phyloP scores from a whole-genome alignment of 2,797 vertebrate genomes.

The Loris lydekkerianus region DNA sequence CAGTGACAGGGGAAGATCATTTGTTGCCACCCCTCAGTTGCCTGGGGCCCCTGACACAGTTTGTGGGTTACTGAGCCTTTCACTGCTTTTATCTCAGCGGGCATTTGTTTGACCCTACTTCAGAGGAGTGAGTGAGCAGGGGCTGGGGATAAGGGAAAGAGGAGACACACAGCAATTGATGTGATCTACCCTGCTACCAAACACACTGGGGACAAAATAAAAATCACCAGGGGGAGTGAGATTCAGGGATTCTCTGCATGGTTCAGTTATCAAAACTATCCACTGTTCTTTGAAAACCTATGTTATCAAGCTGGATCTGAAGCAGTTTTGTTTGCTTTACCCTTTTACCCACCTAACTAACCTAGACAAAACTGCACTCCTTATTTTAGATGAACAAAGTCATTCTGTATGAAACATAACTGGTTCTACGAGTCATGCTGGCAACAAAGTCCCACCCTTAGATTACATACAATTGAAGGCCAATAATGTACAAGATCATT shows the following conservation, averaged over 20 bases:
- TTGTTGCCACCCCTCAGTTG: background rate
- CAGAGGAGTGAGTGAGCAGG: background rate
- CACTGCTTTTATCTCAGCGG: background rate
- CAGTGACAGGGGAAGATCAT: slow-evolving; percentile 4
- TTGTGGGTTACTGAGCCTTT: background rate
- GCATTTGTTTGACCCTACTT: background rate
- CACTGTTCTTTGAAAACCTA: slow-evolving; percentile 66
- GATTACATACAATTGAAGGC: slow-evolving; percentile 77
- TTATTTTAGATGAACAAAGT: slow-evolving; percentile 78
- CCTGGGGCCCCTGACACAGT: background rate
- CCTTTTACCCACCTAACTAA: slow-evolving; percentile 77
- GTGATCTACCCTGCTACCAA: slow-evolving; percentile 12
- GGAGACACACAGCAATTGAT: background rate
- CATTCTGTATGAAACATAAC: slow-evolving; percentile 73
- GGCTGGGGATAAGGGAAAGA: background rate
- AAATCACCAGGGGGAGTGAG: slow-evolving; percentile 56
- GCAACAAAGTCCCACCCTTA: slow-evolving; percentile 68
- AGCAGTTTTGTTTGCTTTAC: slow-evolving; percentile 76
- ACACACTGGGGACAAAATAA: slow-evolving; percentile 54
- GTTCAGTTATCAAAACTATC: slow-evolving; percentile 63
- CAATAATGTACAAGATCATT: slow-evolving; percentile 72
- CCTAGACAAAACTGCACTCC: slow-evolving; percentile 75
- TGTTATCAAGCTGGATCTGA: slow-evolving; percentile 63
- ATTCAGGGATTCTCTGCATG: slow-evolving; percentile 63
- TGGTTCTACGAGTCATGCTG: slow-evolving; percentile 71